These are phyloP conservation scores for Rhabdomys dilectus DNA, from an alignment of 2,113 vertebrate genomes.

Conservation along the genomic window DNA sequence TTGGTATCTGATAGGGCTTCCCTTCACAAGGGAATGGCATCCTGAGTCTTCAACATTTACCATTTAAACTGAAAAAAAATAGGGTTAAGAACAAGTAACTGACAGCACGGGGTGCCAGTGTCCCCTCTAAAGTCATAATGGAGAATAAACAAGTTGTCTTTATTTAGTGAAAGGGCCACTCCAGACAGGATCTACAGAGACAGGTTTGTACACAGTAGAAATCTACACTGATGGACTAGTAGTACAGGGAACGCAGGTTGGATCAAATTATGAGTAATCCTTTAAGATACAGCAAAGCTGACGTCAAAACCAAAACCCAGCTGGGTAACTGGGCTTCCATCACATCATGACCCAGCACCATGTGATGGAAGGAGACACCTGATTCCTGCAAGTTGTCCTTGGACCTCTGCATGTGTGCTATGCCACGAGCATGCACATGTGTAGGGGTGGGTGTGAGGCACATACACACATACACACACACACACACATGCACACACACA, in stretches of 20 bases:
- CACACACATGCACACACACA: neutral
- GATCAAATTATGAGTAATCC: neutral
- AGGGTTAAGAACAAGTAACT: neutral
- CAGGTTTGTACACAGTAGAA: fast-evolving
- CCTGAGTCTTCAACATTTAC: neutral
- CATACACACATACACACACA: fast-evolving
- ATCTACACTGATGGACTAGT: neutral
- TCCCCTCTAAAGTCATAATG: neutral
- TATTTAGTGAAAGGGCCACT: too few species aligned
- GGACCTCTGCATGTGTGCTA: neutral
- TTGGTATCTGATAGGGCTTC: neutral
- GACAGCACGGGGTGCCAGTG: neutral
- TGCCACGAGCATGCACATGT: neutral
- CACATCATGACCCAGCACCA: neutral
- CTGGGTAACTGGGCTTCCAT: too few species aligned
- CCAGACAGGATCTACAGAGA: neutral
- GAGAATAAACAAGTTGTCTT: neutral
- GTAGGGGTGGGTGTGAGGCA: neutral
- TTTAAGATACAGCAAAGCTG: neutral
- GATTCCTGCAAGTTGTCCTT: neutral
- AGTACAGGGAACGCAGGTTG: neutral
- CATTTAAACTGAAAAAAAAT: neutral
- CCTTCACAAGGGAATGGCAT: neutral
- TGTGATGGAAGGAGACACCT: neutral
- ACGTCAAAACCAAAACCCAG: neutral